Evolutionary conservation across 2,888 invertebrate genomes (phyloP).

Genomic region (Melanchra persicariae): DNA sequence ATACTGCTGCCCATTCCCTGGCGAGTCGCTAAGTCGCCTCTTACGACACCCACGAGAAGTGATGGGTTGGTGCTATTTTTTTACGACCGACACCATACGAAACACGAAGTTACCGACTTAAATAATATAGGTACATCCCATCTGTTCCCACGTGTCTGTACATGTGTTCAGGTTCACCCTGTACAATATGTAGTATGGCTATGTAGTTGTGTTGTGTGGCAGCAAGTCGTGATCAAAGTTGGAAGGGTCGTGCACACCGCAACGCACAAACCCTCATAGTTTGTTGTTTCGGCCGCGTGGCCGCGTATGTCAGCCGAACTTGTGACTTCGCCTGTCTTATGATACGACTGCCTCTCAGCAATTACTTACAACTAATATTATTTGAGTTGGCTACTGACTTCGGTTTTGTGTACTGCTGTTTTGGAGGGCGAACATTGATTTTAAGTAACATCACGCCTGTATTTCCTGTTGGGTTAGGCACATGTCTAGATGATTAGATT

Average conservation of each 20-base stretch:
- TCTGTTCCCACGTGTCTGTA: not conserved
- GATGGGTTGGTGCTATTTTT: too few relatives aligned
- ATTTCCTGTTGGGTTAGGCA: not conserved
- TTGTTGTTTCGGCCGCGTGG: slow-evolving; percentile 63
- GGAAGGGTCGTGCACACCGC: slow-evolving; percentile 66
- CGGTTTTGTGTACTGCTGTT: slow-evolving; percentile 3
- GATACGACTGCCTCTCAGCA: slow-evolving; percentile 57
- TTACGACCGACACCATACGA: too few relatives aligned
- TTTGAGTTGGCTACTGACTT: slow-evolving; percentile 43
- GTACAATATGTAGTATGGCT: slow-evolving; percentile 6
- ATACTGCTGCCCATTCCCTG: too few relatives aligned
- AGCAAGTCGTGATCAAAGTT: slow-evolving; percentile 65
- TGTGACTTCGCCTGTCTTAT: slow-evolving; percentile 62
- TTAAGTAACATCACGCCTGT: not conserved
- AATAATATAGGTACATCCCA: not conserved
- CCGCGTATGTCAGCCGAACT: slow-evolving; percentile 64
- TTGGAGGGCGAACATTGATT: not conserved
- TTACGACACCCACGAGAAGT: too few relatives aligned
- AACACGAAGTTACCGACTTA: too few relatives aligned
- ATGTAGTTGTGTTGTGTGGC: slow-evolving; percentile 20
- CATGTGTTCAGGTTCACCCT: slow-evolving; percentile 23
- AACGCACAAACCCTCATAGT: slow-evolving; percentile 63
- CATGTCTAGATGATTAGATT: too few relatives aligned
- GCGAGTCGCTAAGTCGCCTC: too few relatives aligned
- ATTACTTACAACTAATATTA: slow-evolving; percentile 61